Percentiles rank a stretch among this genome's conserved stretches.
Conservation (phyloP, 2,113 vertebrate genomes). For the Ailurus styani region DNA sequence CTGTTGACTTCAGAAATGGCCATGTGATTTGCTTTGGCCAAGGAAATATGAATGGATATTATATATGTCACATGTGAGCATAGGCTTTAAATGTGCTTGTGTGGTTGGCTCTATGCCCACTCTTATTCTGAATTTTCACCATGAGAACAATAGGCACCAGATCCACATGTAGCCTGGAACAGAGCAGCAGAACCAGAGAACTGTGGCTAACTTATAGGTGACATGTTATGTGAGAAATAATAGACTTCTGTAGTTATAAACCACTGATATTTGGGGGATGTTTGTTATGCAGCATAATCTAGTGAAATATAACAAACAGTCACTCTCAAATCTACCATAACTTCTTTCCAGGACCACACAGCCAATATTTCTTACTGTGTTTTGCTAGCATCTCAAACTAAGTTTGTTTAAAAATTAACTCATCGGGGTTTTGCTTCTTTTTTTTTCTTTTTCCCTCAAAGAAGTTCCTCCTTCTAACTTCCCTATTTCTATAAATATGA, state of each 20-base stretch:
- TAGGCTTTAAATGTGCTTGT: neutral
- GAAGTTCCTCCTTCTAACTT: slow-evolving; percentile 61
- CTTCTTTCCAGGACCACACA: neutral
- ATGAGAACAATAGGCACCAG: neutral
- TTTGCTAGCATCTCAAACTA: neutral
- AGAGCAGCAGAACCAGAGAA: neutral
- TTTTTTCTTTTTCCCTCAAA: slow-evolving; percentile 37
- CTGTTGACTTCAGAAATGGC: neutral
- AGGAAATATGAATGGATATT: neutral
- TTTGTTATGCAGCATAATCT: slow-evolving; percentile 19
- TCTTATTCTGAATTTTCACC: neutral
- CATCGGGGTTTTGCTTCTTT: neutral
- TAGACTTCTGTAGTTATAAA: neutral
- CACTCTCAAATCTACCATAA: neutral
- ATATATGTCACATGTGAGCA: neutral
- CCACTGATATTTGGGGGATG: neutral
- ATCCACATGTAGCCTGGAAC: neutral
- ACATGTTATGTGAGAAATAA: neutral
- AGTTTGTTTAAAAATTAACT: slow-evolving; percentile 67
- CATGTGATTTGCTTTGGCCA: neutral
- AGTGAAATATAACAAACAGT: neutral
- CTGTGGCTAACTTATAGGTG: neutral
- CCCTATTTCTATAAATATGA: slow-evolving; percentile 69
- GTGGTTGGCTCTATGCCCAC: neutral
- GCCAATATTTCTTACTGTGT: neutral